Percentiles rank a stretch among this genome's conserved stretches.
These are phyloP conservation scores for Cinclus cinclus DNA, from an alignment of 2,113 vertebrate species.

Conservation along the genomic window DNA sequence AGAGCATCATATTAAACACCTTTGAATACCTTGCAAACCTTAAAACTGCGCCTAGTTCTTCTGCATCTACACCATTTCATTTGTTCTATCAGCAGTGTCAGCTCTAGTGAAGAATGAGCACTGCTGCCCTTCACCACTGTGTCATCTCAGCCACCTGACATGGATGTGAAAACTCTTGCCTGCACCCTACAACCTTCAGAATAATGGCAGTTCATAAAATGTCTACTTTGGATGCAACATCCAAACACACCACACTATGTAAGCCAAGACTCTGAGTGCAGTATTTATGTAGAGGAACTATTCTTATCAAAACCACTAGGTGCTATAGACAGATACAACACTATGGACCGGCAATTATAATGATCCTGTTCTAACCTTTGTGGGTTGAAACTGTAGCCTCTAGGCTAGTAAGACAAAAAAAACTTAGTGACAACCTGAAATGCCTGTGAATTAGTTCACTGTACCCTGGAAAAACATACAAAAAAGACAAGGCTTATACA, in stretches of 20 bases:
- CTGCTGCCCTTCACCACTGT: not conserved
- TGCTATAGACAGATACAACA: not conserved
- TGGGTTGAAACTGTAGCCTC: not conserved
- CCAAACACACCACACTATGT: fast-evolving
- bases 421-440: not conserved
- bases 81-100: not conserved
- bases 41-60: not conserved
- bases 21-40: not conserved
- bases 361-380: not conserved
- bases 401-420: not conserved
- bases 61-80: not conserved
- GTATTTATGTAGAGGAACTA: not conserved
- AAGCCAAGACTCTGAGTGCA: not conserved
- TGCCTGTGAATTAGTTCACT: not conserved
- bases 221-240: not conserved
- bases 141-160: not conserved
- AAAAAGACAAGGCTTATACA: not conserved
- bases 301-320: not conserved
- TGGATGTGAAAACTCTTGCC: not conserved
- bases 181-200: not conserved
- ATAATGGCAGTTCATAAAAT: not conserved
- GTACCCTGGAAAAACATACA: not conserved
- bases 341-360: not conserved
- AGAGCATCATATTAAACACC: not conserved
- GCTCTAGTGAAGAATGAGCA: not conserved